Base-by-base conservation (phyloP, 2,113 vertebrate genomes). In the Eudyptes chrysolophus region DNA sequence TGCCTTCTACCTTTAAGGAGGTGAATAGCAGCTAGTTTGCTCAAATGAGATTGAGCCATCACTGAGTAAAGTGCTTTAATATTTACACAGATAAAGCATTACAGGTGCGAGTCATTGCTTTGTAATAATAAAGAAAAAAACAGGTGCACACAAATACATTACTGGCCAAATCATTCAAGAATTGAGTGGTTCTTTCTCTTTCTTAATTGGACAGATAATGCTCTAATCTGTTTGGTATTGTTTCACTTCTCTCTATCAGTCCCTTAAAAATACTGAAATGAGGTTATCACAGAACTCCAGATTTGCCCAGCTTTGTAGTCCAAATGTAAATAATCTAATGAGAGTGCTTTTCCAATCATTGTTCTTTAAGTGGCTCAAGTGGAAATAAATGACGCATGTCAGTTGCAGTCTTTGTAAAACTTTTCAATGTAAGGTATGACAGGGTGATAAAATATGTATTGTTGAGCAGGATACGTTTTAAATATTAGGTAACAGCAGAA, bases 321-420 rank as follows among this genome's bases (percentile, higher is more conserved):
- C 68, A 91, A 94, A 94, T 61, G 80, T 48, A 96, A 92, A 95
- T 71, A 16, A 64, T 78, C 79, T 89, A 75, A 89, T 68, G 48
- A 77, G 72, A 90, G 85, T 52, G 71, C 72, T 89, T 95, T 84
- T 91, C 70, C 24, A 91, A 54, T 72, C 88, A 68, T 83, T n/a
- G 93, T 49, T 51, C 65, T 92, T 88, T 98, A 98, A 98, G 97
- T 97, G 95, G 87, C 96, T 97, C 89, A 83, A 77, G 86, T 95
- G 96, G 92, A 97, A 95, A 98, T 97, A 98, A 98, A 98, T 92
- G 95, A 87, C 72, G 49, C 93, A 79, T 74, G 32, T 76, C 71
- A 74, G 80, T 44, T 34, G 38, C 68, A 90, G 57, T 60, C 93
- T 88, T 60, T 70, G 52, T 94, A 79, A 89, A 92, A 81, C 69